Evolutionary conservation across 2,113 vertebrate genomes (phyloP), one percentile per base, ranked within the genome.

Genomic region (Tachysurus fulvidraco): DNA sequence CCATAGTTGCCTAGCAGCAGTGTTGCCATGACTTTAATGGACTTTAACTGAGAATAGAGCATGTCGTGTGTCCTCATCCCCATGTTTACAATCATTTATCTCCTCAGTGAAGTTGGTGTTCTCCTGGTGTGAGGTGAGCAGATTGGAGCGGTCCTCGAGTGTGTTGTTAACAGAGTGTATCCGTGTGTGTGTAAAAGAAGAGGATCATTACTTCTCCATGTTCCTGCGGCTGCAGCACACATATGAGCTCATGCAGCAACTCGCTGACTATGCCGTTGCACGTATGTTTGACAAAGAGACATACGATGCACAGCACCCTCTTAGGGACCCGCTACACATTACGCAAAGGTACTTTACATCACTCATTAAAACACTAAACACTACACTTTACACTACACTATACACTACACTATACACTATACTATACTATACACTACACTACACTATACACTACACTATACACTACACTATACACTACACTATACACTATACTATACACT

Each of bases 271-370:
- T 91, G 95, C 97, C 64, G 93, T 99, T 89, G 95, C 94, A 85
- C 97, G 98, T n/a, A 96, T 98, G 89, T 99, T 99, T 88, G 98
- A 99, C 93, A 99, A 98, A 91, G 98, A 99, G 92, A 96, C 95
- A 3, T 99, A 98, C 93, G 94, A 97, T 88, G 94, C 92, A 87
- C 96, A 97, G 89, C 95, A 93, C n/a, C 93, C 96, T 21, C 96
- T 99, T 73, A 93, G 92, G 0, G 96, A 99, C 90, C 97, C 98
- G 10, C 92, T 97, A 84, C 96, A 98, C 89, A 97, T 99, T 91
- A 99, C 97, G 85, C 98, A 98, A 92, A 97, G 97, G 98, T 99
- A 95, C 91, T 6, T 9, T 25, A n/a, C 13, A 25, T 2, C 8
- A 80, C n/a, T 57, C 77, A 9, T 11, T 28, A 12, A n/a, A 62